Evolutionary conservation across 2,113 vertebrate species (phyloP), one percentile per base, ranked within the genome.

Genomic region (Cepphus grylle): DNA sequence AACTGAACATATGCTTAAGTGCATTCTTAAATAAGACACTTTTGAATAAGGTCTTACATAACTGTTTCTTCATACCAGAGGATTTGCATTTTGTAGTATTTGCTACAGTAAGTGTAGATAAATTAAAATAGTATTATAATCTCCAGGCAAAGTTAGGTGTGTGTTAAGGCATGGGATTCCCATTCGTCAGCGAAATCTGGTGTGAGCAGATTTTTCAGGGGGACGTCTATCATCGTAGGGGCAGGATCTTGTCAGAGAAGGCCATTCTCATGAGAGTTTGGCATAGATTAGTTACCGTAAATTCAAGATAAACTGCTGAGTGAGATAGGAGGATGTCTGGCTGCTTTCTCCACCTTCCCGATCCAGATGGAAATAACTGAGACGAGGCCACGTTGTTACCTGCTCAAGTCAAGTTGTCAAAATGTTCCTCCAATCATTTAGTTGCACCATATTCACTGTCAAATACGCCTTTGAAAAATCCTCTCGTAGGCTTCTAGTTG

Each of bases 111-210:
- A 94, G 74, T 42, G 84, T 62, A 92, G 94, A 82, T 85, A 92
- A 92, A 90, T 82, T 95, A 87, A 96, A 89, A 97, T 91, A 94
- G 87, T 71, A 55, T 85, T 93, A 56, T 95, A 87, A 95, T 91
- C 93, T 97, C 73, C 84, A 93, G 94, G 86, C 95, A 95, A 93
- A 96, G 88, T 93, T 38, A 47, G 12, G 29, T 81, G 81, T 91
- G 93, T 91, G 89, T 81, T 89, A 81, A 93, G 77, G 73, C 91
- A 79, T 32, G 63, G 87, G 89, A 93, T 91, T 94, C 77, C 26
- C 12, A 89, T 69, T 91, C 3, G 66, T 85, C 88, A 95, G 77
- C 23, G 3, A 94, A 93, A 96, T 88, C 71, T 61, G 45, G 53
- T 40, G 86, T 81, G 90, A 93, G 59, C 77, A 82, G 78, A 58